These are phyloP conservation scores for Cataglyphis livida DNA, from an alignment of 2,888 invertebrate species.

Conservation along the genomic window DNA sequence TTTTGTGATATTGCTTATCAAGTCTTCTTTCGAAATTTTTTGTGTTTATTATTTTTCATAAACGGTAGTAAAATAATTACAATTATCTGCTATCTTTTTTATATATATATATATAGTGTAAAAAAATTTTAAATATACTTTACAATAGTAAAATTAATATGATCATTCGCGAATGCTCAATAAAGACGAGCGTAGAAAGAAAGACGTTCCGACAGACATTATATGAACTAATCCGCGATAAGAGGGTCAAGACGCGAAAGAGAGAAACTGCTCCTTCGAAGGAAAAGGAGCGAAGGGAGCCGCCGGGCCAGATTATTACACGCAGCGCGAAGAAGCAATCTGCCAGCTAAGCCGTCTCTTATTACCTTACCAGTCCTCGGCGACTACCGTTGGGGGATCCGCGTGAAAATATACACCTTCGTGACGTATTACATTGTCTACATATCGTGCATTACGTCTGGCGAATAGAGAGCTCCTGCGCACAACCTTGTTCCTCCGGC, in stretches of 20 bases:
- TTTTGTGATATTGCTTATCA: background rate
- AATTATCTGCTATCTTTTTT: background rate
- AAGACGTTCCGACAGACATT: background rate
- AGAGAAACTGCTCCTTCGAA: conserved; percentile 29
- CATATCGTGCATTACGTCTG: background rate
- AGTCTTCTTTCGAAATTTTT: background rate
- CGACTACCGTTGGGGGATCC: conserved; percentile 71
- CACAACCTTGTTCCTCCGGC: conserved; percentile 51
- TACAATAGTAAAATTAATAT: background rate
- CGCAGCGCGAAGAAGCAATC: conserved; percentile 76
- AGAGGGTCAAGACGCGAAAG: conserved; percentile 23
- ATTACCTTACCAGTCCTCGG: conserved; percentile 77
- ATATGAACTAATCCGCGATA: conserved; percentile 30
- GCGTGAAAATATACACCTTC: conserved; percentile 75
- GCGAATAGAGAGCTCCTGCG: conserved; percentile 21
- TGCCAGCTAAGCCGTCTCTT: conserved; percentile 82
- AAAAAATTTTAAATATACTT: background rate
- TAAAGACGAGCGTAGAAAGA: background rate
- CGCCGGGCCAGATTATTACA: conserved; percentile 62
- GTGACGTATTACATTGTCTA: background rate
- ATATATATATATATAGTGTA: background rate
- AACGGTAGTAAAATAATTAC: background rate
- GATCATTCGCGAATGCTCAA: background rate
- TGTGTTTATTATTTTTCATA: background rate
- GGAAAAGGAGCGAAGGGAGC: conserved; percentile 60